Evolutionary conservation across 1,140 invertebrate species (phyloP), one percentile per base, ranked within the genome.

Genomic region (Apis laboriosa): DNA sequence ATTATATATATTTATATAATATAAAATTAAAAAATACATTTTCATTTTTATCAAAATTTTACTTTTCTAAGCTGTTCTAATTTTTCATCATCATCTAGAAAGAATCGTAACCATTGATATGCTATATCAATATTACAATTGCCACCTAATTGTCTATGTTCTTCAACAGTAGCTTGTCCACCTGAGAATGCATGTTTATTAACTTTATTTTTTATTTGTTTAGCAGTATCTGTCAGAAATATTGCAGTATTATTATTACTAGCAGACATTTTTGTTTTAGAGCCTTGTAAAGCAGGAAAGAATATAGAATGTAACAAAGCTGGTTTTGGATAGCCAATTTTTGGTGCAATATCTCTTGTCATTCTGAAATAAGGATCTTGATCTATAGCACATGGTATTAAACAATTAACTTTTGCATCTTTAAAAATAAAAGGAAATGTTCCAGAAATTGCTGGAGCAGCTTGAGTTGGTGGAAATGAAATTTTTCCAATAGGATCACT

Each of bases 321-420:
- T n/a, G 99, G 99, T 92, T 99, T 99, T 0, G 96, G 96, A 91
- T 96, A 96, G 34, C 97, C 97, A 19, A 99, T 94, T 79, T 96
- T 96, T 1, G 99, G 98, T 0, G 99, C 98, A 28, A 99, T 98
- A 94, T 99, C 99, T 81, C 99, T 95, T 0, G 98, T 99, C 99
- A 99, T 99, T 78, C 99, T 95, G 94, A 99, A 99, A 94, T 99
- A 99, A 0, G 99, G 99, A 94, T 99, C 99, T 96, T 99, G 99
- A 95, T 99, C 99, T 90, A 99, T 99, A 53, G 98, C 99, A 94
- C 99, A 99, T 0, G 99, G 99, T 86, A 99, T 99, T 2, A 99
- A 95, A 91, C 98, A 99, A 9, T 97, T 97, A 1, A 98, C 95
- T 92, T 98, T 97, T 73, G 96, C 96, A 77, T 96, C 95, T 5